Evolutionary conservation across 2,113 vertebrate species (phyloP), one percentile per base, ranked within the genome.

Genomic region (Gavialis gangeticus): DNA sequence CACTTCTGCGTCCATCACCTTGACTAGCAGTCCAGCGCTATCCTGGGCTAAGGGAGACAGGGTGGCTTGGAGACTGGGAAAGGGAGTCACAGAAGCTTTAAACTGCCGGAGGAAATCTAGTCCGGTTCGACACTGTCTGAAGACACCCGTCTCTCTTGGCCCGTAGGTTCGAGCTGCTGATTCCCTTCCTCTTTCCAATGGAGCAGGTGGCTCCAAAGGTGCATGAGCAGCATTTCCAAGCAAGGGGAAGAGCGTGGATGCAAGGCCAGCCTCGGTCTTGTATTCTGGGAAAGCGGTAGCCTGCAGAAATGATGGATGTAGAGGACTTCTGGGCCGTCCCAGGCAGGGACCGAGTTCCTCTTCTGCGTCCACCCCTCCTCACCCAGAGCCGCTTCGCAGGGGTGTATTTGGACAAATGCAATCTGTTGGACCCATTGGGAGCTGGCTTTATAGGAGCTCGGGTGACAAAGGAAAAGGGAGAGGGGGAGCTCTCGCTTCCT

Each of bases 391-490:
- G 82, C 46, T 86, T 95, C 88, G 85, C 86, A 80, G 83, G 96
- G 91, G 91, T 90, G 78, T 16, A 1, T 55, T 80, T 85, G 62
- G 85, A 37, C 79, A 91, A 95, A 95, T 80, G 79, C 84, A 79
- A 2, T 34, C 62, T 16, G 79, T 79, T 63, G 75, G 80, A 10
- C 27, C 0, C 79, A 90, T 87, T 60, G 91, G 85, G 91, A 92
- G 60, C 57, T 64, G 93, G 60, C 85, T 95, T 91, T 91, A 86
- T 83, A 88, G 86, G 94, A 95, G 96, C 4, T 9, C 58, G 10
- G 46, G 10, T 12, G 66, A 87, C 69, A 59, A 76, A 2, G 57
- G 80, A 71, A 73, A 25, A 22, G 63, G 77, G 6, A 0, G 1
- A 58, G 79, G 83, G 28, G 12, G 10, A 3, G 75, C 21, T 37